phyloP scores from a whole-genome alignment of 2,113 vertebrate genomes.

The Dasyornis broadbenti region DNA sequence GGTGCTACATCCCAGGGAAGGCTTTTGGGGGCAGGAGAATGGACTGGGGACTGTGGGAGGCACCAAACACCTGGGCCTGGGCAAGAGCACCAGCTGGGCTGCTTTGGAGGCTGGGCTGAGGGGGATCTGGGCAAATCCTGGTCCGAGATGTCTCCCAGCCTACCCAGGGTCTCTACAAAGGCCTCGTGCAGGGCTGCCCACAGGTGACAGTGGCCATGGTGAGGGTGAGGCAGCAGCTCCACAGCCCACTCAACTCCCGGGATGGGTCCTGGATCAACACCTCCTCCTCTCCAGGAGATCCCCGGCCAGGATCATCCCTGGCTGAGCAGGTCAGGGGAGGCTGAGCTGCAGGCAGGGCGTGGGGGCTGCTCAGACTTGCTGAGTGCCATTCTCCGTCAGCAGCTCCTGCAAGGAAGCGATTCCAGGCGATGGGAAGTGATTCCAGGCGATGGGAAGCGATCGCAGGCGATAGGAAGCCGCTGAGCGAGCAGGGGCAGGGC shows the following conservation, averaged over 20 bases:
- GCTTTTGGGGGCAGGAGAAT: background rate
- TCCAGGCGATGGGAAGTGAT: background rate
- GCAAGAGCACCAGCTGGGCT: background rate
- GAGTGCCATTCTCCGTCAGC: background rate
- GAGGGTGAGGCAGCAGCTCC: background rate
- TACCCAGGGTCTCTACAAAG: background rate
- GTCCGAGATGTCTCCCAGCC: background rate
- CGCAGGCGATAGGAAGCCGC: background rate
- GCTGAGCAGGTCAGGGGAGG: background rate
- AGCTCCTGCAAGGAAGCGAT: background rate
- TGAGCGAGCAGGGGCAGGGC: background rate
- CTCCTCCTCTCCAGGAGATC: background rate
- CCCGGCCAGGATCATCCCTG: background rate
- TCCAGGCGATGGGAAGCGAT: background rate
- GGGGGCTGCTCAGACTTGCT: background rate
- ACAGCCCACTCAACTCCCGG: background rate
- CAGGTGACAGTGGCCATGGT: background rate
- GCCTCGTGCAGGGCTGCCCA: background rate
- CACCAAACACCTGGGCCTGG: background rate
- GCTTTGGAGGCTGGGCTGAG: background rate
- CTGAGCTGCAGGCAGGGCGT: background rate
- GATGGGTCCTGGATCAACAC: background rate
- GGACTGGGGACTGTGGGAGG: background rate
- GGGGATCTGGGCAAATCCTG: background rate
- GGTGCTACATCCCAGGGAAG: fast-evolving